Evolutionary conservation across 2,888 invertebrate genomes (phyloP), one percentile per base, ranked within the genome.

Genomic region (Hypena proboscidalis): DNA sequence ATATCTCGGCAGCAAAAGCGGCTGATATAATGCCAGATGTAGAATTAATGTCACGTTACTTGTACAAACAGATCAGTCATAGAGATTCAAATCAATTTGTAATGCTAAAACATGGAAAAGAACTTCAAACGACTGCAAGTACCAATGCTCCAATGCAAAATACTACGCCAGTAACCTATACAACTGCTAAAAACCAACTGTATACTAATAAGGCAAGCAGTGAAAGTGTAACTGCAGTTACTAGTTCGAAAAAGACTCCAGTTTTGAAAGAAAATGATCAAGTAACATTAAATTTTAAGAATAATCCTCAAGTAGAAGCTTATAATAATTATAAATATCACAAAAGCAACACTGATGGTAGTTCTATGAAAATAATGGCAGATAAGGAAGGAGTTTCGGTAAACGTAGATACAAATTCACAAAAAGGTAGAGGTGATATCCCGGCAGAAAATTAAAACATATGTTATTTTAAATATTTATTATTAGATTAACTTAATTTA

Each of bases 21-120:
- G n/a, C n/a, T n/a, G n/a, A n/a, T n/a, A 11, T n/a, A 11, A 21
- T 32, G 13, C 4, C 14, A 23, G 39, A 50, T 32, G 38, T 39
- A 1, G 31, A 44, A n/a, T n/a, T n/a, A 4, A 6, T 56, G 9
- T 50, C 61, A 1, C 45, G 45, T 21, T 71, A 67, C 33, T 11
- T 40, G 17, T 61, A 66, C 23, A 57, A 56, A 10, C 60, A 62
- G 41, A 43, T 64, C 0, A 64, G 57, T 26, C 49, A 58, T 4
- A 50, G 49, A 10, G 57, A 47, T 27, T 44, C 62, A 5, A 31
- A 58, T 19, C 47, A 54, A 17, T 49, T 58, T 4, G 57, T 6
- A 40, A 10, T 15, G 19, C 5, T 14, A 2, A 11, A 33, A 27
- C 21, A 22, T 3, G 20, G 26, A 11, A 33, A 40, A 22, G 8